Evolutionary conservation across 1,140 invertebrate genomes (phyloP).

Genomic region (Drosophila ananassae): DNA sequence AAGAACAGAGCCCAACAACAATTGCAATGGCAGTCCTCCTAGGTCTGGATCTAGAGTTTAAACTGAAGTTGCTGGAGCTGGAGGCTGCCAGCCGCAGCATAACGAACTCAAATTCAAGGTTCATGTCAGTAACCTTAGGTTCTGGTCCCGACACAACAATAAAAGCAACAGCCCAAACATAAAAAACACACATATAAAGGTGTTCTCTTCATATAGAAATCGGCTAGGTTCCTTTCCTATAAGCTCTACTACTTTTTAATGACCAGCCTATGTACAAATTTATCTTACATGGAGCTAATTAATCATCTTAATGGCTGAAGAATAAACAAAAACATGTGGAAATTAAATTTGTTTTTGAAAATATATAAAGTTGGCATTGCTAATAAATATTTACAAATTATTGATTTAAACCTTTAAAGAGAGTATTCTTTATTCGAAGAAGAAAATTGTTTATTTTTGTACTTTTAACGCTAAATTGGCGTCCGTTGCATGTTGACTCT

Average conservation of each 20-base stretch:
- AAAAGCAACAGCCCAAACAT: slow-evolving; percentile 69
- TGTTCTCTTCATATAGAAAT: slow-evolving; percentile 28
- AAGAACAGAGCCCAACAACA: slow-evolving; percentile 13
- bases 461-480: slow-evolving; percentile 73
- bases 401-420: not conserved
- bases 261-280: not conserved
- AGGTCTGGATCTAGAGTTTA: not conserved
- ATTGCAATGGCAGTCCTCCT: slow-evolving; percentile 21
- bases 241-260: slow-evolving; percentile 36
- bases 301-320: not conserved
- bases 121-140: slow-evolving; percentile 80
- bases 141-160: slow-evolving; percentile 62
- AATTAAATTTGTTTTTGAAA: not conserved
- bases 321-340: not conserved
- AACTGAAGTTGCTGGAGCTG: slow-evolving; percentile 25
- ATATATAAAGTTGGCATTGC: too few species aligned
- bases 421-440: slow-evolving; percentile 17
- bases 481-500: slow-evolving; percentile 59
- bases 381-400: too few species aligned
- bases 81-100: slow-evolving; percentile 61
- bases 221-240: slow-evolving; percentile 55
- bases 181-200: slow-evolving; percentile 57
- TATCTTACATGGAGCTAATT: not conserved
- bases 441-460: too few species aligned
- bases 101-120: slow-evolving; percentile 80